phyloP scores from a whole-genome alignment of 2,797 vertebrate genomes.

The Hemitrygon akajei region DNA sequence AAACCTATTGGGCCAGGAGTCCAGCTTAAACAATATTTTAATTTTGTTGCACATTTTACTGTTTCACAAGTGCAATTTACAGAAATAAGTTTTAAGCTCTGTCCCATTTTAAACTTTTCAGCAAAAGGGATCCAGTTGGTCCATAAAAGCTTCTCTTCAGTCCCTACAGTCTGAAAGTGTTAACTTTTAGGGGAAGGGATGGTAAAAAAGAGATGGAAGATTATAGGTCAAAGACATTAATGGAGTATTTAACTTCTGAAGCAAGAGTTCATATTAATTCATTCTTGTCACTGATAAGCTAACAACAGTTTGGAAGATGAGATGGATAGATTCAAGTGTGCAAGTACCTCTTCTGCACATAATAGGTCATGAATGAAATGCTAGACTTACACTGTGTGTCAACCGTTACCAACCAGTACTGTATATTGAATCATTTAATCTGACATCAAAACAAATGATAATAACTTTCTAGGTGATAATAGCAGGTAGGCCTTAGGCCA shows the following conservation, averaged over 20 bases:
- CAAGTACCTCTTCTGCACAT: neutral
- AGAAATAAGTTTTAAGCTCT: no score
- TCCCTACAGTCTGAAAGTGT: neutral
- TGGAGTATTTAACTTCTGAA: neutral
- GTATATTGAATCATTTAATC: neutral
- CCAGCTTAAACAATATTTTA: conserved; percentile 6
- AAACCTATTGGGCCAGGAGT: neutral
- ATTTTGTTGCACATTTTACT: neutral
- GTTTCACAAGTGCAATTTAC: neutral
- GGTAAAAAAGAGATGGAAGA: neutral
- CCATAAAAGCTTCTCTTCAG: neutral
- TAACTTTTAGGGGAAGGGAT: neutral
- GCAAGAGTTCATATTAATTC: neutral
- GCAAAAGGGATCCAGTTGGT: neutral
- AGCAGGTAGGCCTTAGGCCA: neutral
- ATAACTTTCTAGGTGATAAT: neutral
- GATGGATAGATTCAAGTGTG: neutral
- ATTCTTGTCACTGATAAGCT: neutral
- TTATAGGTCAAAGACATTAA: neutral
- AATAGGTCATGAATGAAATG: neutral
- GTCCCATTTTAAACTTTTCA: neutral
- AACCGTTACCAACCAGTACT: neutral
- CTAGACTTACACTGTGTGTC: neutral
- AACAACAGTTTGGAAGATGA: neutral
- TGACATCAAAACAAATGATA: conserved; percentile 12